Evolutionary conservation across 1,140 invertebrate species (phyloP).

Genomic region (Octopus sinensis): DNA sequence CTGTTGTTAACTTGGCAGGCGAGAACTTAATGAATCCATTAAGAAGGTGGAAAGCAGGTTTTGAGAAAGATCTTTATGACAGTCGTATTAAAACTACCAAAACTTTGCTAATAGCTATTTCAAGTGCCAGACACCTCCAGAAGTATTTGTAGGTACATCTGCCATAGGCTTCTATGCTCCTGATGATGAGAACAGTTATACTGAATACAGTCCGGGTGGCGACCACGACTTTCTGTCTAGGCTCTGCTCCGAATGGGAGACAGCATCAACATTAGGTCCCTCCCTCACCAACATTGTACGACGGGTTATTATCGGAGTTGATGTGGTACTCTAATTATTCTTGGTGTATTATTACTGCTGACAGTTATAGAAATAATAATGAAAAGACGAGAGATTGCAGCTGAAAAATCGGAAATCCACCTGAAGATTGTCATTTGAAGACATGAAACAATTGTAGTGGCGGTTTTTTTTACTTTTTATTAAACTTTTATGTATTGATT

Average conservation of each 20-base stretch:
- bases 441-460: too few species aligned
- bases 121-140: constrained; percentile 65
- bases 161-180: constrained; percentile 89
- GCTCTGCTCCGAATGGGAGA: constrained; percentile 82
- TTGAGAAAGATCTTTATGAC: constrained; percentile 81
- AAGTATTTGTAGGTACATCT: constrained; percentile 81
- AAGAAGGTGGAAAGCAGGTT: constrained; percentile 75
- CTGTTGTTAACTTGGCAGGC: constrained; percentile 86
- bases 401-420: too few species aligned
- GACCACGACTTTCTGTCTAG: constrained; percentile 81
- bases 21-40: constrained; percentile 85
- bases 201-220: constrained; percentile 71
- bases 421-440: too few species aligned
- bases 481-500: too few species aligned
- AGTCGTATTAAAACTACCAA: constrained; percentile 81
- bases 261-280: constrained; percentile 66
- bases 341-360: too few species aligned
- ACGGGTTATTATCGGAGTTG: constrained; percentile 64
- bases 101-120: constrained; percentile 69
- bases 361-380: too few species aligned
- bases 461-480: too few species aligned
- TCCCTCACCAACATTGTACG: constrained; percentile 59
- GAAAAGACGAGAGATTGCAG: too few species aligned
- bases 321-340: too few species aligned
- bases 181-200: constrained; percentile 68